These are phyloP conservation scores for Megathymus violae DNA, from an alignment of 1,140 invertebrate genomes.

Conservation along the genomic window DNA sequence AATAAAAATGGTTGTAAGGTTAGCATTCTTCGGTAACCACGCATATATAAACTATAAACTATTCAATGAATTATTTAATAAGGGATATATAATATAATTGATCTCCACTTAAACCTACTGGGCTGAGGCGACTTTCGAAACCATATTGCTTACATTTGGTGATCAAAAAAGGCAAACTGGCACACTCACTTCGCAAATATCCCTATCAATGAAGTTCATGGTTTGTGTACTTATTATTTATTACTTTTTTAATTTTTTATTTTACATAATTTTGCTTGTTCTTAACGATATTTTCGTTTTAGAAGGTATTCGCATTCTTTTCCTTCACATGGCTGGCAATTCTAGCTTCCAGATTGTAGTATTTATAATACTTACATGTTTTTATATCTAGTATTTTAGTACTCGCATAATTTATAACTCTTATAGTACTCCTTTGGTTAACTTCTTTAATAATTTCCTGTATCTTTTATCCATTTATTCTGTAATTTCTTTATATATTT, in stretches of 20 bases:
- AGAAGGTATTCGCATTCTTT: conserved; percentile 88
- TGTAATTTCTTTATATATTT: no score
- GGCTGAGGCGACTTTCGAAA: conserved; percentile 71
- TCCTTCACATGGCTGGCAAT: conserved; percentile 87
- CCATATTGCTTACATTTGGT: conserved; percentile 84
- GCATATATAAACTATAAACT: conserved; percentile 88
- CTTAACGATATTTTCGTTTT: no score
- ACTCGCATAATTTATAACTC: no score
- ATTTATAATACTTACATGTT: no score
- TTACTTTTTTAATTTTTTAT: background rate
- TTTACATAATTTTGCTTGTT: no score
- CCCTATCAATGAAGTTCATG: conserved; percentile 36
- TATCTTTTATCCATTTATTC: no score
- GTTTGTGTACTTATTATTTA: conserved; percentile 39
- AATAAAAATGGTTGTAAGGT: conserved; percentile 88
- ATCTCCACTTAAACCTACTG: conserved; percentile 85
- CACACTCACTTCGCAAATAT: conserved; percentile 85
- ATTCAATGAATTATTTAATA: conserved; percentile 86
- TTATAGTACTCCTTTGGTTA: no score
- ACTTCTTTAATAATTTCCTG: no score
- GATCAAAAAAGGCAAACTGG: conserved; percentile 83
- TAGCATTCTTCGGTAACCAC: conserved; percentile 86
- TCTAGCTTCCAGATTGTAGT: no score
- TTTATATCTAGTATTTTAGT: no score
- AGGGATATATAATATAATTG: conserved; percentile 90